Evolutionary conservation across 1,140 invertebrate genomes (phyloP).

Genomic region (Rhizoglyphus robini): DNA sequence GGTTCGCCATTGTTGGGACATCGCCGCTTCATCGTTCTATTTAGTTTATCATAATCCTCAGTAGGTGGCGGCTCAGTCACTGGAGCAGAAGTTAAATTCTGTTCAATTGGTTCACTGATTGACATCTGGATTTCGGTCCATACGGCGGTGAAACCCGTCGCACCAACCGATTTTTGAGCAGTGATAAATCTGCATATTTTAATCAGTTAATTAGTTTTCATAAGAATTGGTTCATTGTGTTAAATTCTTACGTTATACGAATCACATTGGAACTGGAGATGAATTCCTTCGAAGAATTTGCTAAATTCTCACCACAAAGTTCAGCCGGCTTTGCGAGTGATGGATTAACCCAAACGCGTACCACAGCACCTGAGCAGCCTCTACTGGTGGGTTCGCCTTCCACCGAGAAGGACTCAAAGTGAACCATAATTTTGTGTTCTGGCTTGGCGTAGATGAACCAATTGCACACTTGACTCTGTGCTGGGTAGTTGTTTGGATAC

Average conservation of each 20-base stretch:
- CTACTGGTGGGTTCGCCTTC: slow-evolving; percentile 61
- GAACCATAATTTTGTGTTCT: slow-evolving; percentile 63
- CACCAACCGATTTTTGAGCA: slow-evolving; percentile 65
- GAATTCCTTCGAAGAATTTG: slow-evolving; percentile 58
- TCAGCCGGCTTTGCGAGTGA: slow-evolving; percentile 53
- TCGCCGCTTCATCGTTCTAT: neutral
- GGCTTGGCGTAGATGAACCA: slow-evolving; percentile 75
- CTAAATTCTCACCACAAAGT: slow-evolving; percentile 67
- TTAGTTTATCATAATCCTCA: neutral
- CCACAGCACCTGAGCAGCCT: slow-evolving; percentile 73
- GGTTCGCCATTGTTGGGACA: neutral
- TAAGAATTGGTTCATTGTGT: neutral
- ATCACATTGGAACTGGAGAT: slow-evolving; percentile 52
- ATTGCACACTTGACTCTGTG: slow-evolving; percentile 58
- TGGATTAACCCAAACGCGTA: slow-evolving; percentile 64
- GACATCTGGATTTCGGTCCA: slow-evolving; percentile 57
- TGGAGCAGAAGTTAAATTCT: no score
- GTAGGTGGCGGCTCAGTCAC: neutral
- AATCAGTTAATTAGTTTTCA: neutral
- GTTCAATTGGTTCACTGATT: no score
- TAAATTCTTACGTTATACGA: slow-evolving; percentile 6
- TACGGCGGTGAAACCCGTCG: slow-evolving; percentile 64
- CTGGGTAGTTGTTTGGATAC: slow-evolving; percentile 69
- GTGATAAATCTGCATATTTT: slow-evolving; percentile 51
- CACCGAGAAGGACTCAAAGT: slow-evolving; percentile 71